phyloP scores from a whole-genome alignment of 2,797 vertebrate species.

The Pseudochirops cupreus region DNA sequence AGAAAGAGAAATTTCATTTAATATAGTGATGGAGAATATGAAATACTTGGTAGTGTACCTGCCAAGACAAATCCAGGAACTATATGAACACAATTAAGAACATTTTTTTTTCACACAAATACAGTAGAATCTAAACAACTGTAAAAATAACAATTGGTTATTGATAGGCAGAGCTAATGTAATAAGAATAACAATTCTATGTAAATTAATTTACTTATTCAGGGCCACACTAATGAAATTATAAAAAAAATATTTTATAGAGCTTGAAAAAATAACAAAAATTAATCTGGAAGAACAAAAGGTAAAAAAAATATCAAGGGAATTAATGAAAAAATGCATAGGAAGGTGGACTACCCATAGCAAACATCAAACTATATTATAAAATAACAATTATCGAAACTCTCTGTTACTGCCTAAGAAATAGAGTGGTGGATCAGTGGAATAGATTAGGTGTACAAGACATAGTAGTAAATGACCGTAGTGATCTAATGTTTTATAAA shows the following conservation, averaged over 20 bases:
- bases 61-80: not conserved
- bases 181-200: not conserved
- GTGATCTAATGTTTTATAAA: not conserved
- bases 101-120: not conserved
- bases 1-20: not conserved
- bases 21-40: not conserved
- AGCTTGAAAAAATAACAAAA: not conserved
- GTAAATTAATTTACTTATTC: not conserved
- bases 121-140: not conserved
- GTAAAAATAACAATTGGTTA: not conserved
- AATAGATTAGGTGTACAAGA: not conserved
- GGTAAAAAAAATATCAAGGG: not conserved
- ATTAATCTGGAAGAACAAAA: not conserved
- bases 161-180: not conserved
- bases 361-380: not conserved
- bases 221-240: not conserved
- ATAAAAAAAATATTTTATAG: not conserved
- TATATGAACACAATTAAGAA: not conserved
- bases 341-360: not conserved
- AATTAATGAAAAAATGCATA: not conserved
- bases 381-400: not conserved
- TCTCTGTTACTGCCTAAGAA: not conserved
- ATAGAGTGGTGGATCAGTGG: not conserved
- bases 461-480: not conserved
- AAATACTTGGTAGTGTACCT: not conserved